These are phyloP conservation scores for Polydesmus complanatus DNA, from an alignment of 2,888 invertebrate genomes.

Conservation along the genomic window DNA sequence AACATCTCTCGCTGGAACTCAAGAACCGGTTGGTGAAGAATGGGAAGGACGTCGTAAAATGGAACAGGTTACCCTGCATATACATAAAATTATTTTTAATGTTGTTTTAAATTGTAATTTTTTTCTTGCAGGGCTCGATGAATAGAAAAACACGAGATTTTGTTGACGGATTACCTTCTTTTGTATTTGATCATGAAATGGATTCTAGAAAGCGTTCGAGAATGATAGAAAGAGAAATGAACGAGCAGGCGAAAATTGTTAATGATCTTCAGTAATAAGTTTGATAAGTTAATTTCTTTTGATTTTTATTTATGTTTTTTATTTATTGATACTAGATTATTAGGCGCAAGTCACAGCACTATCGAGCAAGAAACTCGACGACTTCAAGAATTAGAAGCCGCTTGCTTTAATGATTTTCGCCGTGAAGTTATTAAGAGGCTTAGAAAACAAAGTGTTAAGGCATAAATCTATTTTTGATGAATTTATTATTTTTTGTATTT, in stretches of 20 bases:
- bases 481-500: neutral
- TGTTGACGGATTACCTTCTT: slow-evolving; percentile 59
- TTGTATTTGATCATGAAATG: slow-evolving; percentile 40
- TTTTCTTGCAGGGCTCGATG: neutral
- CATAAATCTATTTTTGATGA: slow-evolving; percentile 18
- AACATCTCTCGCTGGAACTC: slow-evolving; percentile 79
- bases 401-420: slow-evolving; percentile 76
- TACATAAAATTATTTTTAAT: no score
- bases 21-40: slow-evolving; percentile 53
- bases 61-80: neutral
- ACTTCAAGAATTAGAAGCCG: slow-evolving; percentile 79
- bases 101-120: neutral
- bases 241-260: slow-evolving; percentile 89
- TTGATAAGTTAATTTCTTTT: neutral
- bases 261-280: slow-evolving; percentile 56
- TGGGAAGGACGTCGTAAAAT: neutral
- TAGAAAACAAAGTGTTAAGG: slow-evolving; percentile 59
- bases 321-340: slow-evolving; percentile 33
- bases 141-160: slow-evolving; percentile 37
- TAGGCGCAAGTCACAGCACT: slow-evolving; percentile 76
- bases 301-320: neutral
- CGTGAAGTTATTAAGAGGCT: slow-evolving; percentile 87
- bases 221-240: slow-evolving; percentile 91
- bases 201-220: slow-evolving; percentile 53
- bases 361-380: slow-evolving; percentile 85